Conservation (phyloP, 2,113 vertebrate genomes). For the Podarcis muralis region DNA sequence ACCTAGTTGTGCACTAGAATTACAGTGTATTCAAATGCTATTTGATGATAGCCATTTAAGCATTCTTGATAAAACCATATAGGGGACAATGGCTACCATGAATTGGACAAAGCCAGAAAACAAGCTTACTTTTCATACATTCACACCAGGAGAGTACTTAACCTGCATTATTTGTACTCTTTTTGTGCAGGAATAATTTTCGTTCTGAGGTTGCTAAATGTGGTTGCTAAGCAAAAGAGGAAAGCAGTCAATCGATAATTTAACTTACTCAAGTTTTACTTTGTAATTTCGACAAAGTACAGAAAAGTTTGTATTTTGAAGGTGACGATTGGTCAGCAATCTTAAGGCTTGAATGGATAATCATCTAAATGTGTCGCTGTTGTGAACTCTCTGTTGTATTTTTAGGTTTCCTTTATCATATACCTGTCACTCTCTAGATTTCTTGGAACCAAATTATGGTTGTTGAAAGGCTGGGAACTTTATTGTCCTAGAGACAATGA, state of each 20-base stretch:
- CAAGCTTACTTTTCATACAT: neutral
- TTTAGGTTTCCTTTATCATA: constrained; percentile 68
- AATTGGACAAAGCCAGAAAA: neutral
- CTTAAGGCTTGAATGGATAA: constrained; percentile 52
- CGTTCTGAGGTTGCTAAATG: constrained; percentile 14
- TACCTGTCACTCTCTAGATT: constrained; percentile 58
- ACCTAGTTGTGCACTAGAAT: neutral
- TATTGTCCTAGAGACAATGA: constrained; percentile 57
- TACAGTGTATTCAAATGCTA: neutral
- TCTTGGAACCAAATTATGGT: constrained; percentile 48
- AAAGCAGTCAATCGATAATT: constrained; percentile 32
- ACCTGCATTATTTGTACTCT: constrained; percentile 22
- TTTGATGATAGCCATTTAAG: neutral
- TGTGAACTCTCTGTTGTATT: constrained; percentile 56
- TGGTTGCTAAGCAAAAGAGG: neutral
- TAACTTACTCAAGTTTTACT: constrained; percentile 21
- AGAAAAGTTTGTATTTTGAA: constrained; percentile 45
- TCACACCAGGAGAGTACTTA: constrained; percentile 17
- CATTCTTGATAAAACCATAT: neutral
- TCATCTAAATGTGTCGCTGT: constrained; percentile 49
- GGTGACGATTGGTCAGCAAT: constrained; percentile 43
- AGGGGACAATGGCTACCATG: neutral
- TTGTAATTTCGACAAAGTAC: constrained; percentile 29
- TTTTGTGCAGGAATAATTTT: neutral
- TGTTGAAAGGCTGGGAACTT: constrained; percentile 57